phyloP scores from a whole-genome alignment of 1,140 invertebrate species.

The Aplysia californica region DNA sequence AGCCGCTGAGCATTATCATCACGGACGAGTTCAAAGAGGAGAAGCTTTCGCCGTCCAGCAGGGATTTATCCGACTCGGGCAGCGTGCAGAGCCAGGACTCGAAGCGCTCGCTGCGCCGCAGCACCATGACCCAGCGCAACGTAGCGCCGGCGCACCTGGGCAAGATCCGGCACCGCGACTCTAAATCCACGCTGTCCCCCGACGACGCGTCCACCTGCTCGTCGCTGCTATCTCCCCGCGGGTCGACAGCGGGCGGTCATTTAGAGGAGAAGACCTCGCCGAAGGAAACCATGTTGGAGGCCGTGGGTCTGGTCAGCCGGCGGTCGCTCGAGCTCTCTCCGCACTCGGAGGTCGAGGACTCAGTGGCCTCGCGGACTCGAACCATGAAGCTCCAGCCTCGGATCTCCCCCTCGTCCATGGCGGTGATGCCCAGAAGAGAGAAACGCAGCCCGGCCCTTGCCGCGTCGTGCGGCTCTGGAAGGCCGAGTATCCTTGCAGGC shows the following conservation, averaged over 20 bases:
- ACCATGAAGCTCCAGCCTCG: conserved; percentile 19
- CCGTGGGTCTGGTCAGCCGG: conserved; percentile 32
- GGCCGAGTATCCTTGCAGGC: conserved; percentile 17
- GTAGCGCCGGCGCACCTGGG: conserved; percentile 28
- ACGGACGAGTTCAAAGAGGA: conserved; percentile 23
- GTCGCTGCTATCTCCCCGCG: conserved; percentile 11
- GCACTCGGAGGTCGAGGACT: conserved; percentile 8
- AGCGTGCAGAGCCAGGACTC: conserved; percentile 23
- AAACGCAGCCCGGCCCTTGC: conserved; percentile 16
- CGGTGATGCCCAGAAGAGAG: conserved; percentile 4
- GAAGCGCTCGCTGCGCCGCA: conserved; percentile 19
- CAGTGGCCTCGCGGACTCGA: not conserved
- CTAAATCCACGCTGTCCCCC: conserved; percentile 1
- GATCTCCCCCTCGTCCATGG: conserved; percentile 18
- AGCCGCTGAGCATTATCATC: conserved; percentile 28
- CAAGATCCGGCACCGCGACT: conserved; percentile 1
- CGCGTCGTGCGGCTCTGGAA: not conserved
- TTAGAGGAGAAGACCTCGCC: conserved; percentile 27
- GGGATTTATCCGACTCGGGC: conserved; percentile 16
- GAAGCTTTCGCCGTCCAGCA: conserved; percentile 1
- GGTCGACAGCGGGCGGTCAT: not conserved
- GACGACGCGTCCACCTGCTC: conserved; percentile 18
- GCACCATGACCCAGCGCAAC: conserved; percentile 33
- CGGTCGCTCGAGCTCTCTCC: conserved; percentile 20
- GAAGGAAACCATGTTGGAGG: conserved; percentile 35